These are phyloP conservation scores for Betta splendens DNA, from an alignment of 2,797 vertebrate genomes.

Conservation along the genomic window DNA sequence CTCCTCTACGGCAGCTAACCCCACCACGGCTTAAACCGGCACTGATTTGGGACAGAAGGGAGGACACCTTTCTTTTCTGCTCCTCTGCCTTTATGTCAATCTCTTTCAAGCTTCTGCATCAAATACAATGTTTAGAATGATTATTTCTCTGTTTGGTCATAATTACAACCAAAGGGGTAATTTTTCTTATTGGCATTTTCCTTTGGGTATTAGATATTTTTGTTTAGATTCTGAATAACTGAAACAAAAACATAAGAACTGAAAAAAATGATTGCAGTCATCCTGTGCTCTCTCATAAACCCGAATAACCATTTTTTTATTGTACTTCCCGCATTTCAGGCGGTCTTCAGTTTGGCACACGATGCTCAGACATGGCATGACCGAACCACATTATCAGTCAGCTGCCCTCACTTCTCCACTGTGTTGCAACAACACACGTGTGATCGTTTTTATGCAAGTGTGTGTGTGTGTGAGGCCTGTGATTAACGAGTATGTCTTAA, in stretches of 20 bases:
- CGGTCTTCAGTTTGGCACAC: neutral
- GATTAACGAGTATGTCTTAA: slow-evolving; percentile 13
- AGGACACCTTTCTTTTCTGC: slow-evolving; percentile 21
- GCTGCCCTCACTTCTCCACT: slow-evolving; percentile 31
- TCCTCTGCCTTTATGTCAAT: neutral
- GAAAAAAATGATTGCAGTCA: slow-evolving; percentile 15
- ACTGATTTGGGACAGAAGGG: slow-evolving; percentile 57
- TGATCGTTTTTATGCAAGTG: neutral
- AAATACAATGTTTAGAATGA: neutral
- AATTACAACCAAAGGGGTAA: slow-evolving; percentile 15
- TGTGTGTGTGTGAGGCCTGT: neutral
- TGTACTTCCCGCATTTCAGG: neutral
- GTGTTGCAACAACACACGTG: neutral
- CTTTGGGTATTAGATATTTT: slow-evolving; percentile 13
- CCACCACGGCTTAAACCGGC: slow-evolving; percentile 56
- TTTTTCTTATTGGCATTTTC: neutral
- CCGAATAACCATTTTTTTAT: slow-evolving; percentile 10
- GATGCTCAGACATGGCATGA: slow-evolving; percentile 16
- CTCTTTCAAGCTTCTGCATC: neutral
- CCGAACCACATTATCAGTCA: slow-evolving; percentile 25
- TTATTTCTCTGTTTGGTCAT: neutral
- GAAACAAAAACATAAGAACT: slow-evolving; percentile 19
- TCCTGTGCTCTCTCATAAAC: slow-evolving; percentile 61
- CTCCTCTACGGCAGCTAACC: slow-evolving; percentile 80
- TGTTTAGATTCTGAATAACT: slow-evolving; percentile 11